Evolutionary conservation across 2,888 invertebrate species (phyloP).

Genomic region (Euproctis similis): DNA sequence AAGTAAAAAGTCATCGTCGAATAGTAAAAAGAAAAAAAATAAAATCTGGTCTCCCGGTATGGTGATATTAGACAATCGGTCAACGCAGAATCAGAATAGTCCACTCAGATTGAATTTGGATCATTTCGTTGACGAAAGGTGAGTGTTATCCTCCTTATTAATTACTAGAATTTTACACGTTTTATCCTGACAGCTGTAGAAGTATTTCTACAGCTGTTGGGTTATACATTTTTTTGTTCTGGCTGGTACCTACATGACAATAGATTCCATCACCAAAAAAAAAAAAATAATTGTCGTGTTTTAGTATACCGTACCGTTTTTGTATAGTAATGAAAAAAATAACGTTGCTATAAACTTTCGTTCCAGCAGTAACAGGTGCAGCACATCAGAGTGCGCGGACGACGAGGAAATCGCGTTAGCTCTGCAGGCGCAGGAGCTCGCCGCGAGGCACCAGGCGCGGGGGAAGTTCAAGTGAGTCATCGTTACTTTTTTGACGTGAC

Average conservation of each 20-base stretch:
- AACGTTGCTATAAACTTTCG: not conserved
- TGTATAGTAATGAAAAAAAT: too few relatives aligned
- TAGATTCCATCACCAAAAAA: too few relatives aligned
- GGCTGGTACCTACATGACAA: too few relatives aligned
- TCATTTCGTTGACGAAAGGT: conserved; percentile 68
- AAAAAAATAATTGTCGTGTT: too few relatives aligned
- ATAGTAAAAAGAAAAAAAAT: conserved; percentile 51
- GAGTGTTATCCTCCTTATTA: too few relatives aligned
- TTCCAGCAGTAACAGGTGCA: conserved; percentile 73
- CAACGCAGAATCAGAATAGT: conserved; percentile 38
- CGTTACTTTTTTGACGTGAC: too few relatives aligned
- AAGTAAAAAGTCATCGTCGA: conserved; percentile 36
- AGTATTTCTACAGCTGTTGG: too few relatives aligned
- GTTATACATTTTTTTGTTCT: too few relatives aligned
- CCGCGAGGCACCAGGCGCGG: conserved; percentile 84
- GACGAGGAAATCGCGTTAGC: conserved; percentile 92
- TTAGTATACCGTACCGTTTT: too few relatives aligned
- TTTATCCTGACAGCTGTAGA: too few relatives aligned
- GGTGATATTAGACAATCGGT: conserved; percentile 57
- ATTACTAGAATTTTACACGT: too few relatives aligned
- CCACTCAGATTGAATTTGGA: conserved; percentile 64
- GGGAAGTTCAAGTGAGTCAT: conserved; percentile 85
- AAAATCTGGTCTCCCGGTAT: conserved; percentile 63
- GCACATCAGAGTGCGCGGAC: conserved; percentile 83
- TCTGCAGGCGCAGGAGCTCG: conserved; percentile 88